Conservation (phyloP, 2,113 vertebrate species). For the Mola mola region DNA sequence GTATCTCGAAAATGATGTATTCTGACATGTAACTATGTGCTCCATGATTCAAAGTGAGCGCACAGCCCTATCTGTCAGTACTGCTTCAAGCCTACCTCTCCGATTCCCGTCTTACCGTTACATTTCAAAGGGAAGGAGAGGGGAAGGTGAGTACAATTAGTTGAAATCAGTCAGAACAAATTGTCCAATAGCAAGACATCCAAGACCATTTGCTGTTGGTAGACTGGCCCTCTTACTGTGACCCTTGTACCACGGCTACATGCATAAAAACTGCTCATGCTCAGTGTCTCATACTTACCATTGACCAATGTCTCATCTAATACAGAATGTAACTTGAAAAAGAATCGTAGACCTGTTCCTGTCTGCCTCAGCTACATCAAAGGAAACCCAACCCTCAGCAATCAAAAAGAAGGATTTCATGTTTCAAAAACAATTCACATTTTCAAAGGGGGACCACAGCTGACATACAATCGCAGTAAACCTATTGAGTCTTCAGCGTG, state of each 20-base stretch:
- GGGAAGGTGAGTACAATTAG: slow-evolving; percentile 80
- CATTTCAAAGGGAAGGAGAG: slow-evolving; percentile 80
- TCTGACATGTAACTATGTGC: slow-evolving; percentile 71
- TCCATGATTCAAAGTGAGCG: slow-evolving; percentile 79
- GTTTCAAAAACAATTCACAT: slow-evolving; percentile 77
- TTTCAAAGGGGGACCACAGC: slow-evolving; percentile 73
- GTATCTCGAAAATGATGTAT: slow-evolving; percentile 57
- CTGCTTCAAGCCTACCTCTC: slow-evolving; percentile 64
- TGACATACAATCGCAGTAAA: slow-evolving; percentile 73
- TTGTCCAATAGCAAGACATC: slow-evolving; percentile 73
- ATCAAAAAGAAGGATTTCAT: slow-evolving; percentile 77
- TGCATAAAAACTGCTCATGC: slow-evolving; percentile 48
- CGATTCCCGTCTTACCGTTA: slow-evolving; percentile 63
- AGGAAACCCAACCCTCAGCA: slow-evolving; percentile 64
- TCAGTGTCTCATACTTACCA: slow-evolving; percentile 46
- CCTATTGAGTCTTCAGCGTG: slow-evolving; percentile 72
- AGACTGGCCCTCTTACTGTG: slow-evolving; percentile 58
- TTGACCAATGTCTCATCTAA: slow-evolving; percentile 60
- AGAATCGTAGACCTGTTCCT: slow-evolving; percentile 71
- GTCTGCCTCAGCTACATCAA: slow-evolving; percentile 71
- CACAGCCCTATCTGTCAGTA: slow-evolving; percentile 75
- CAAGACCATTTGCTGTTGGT: slow-evolving; percentile 59
- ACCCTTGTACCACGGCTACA: slow-evolving; percentile 44
- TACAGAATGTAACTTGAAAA: slow-evolving; percentile 67
- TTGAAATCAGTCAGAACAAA: slow-evolving; percentile 80